These are phyloP conservation scores for Aurelia aurita DNA, from an alignment of 30 jellyfish, hydroid and myxozoan species.

Conservation along the genomic window DNA sequence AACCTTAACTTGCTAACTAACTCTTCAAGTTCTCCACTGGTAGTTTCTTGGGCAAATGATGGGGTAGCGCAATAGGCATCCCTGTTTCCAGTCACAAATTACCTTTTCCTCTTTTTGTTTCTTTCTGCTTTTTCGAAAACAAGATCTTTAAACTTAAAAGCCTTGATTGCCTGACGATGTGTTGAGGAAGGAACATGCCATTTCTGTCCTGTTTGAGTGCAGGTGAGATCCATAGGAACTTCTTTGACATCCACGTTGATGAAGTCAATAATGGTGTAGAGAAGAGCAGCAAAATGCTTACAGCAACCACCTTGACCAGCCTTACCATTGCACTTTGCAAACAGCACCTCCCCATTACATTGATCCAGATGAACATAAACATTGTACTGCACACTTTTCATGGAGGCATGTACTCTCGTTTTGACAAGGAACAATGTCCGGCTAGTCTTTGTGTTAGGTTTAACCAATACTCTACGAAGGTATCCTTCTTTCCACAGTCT, in stretches of 20 bases:
- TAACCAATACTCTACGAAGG: constrained; percentile 14
- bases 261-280: too few species aligned
- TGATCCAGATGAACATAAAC: constrained; percentile 49
- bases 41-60: constrained; percentile 5
- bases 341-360: constrained; percentile 38
- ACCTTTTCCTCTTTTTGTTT: constrained; percentile 7
- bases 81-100: background rate
- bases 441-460: constrained; percentile 8
- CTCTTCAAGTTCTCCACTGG: background rate
- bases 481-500: constrained; percentile 47
- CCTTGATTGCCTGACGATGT: background rate
- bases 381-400: constrained; percentile 19
- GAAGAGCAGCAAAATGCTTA: too few species aligned
- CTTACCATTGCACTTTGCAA: constrained; percentile 42
- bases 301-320: constrained; percentile 76
- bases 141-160: constrained; percentile 25
- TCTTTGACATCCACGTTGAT: too few species aligned
- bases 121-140: constrained; percentile 10
- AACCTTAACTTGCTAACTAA: background rate
- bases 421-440: constrained; percentile 32
- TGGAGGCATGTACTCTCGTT: constrained; percentile 59
- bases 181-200: constrained; percentile 34
- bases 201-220: constrained; percentile 57
- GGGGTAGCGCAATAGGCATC: constrained; percentile 22
- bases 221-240: constrained; percentile 35